A percentile compares a stretch with the other conserved stretches of the same genome.
phyloP scores from a whole-genome alignment of 2,113 vertebrate species.

The Lipotes vexillifer region DNA sequence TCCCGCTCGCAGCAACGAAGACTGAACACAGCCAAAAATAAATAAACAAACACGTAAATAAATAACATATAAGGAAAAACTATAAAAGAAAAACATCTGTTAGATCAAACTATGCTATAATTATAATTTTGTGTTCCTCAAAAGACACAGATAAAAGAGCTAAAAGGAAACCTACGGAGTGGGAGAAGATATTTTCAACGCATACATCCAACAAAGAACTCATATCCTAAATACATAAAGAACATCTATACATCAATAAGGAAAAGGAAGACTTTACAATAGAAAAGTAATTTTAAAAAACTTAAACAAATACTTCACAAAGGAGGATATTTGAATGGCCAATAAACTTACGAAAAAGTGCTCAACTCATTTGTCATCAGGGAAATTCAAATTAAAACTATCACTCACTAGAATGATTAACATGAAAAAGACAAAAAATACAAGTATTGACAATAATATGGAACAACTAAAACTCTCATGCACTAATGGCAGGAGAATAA shows the following conservation, averaged over 20 bases:
- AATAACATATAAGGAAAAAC: neutral
- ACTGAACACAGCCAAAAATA: no score
- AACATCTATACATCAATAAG: neutral
- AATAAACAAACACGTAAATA: no score
- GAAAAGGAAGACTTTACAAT: neutral
- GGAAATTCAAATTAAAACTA: constrained; percentile 4
- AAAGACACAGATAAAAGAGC: neutral
- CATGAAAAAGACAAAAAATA: neutral
- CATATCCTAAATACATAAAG: neutral
- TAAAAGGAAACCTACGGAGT: neutral
- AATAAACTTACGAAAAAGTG: neutral
- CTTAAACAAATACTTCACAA: neutral
- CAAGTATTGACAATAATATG: neutral
- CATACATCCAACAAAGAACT: neutral
- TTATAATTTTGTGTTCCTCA: neutral
- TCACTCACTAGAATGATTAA: neutral
- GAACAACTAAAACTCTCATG: neutral
- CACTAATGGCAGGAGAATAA: neutral
- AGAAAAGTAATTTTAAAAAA: neutral
- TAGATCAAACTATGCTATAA: neutral
- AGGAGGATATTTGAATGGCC: neutral
- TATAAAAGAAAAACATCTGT: neutral
- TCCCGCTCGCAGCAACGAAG: no score
- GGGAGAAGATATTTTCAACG: neutral
- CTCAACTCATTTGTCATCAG: neutral